phyloP scores from a whole-genome alignment of 2,113 vertebrate genomes.

The Pardalotus punctatus region DNA sequence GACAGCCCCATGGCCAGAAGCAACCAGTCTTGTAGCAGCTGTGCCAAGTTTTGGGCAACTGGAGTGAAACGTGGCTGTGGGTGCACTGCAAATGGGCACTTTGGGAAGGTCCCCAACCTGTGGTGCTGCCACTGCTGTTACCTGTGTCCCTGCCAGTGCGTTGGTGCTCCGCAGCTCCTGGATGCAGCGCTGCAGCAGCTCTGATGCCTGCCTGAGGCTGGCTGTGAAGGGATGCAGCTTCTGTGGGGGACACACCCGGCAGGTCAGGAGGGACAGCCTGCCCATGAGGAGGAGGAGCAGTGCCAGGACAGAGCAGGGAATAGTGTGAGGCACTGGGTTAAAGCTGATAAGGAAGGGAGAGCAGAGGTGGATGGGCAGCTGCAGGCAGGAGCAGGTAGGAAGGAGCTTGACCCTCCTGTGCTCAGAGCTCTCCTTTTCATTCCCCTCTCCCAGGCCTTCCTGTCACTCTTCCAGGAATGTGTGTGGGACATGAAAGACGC shows the following conservation, averaged over 20 bases:
- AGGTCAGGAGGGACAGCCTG: not conserved
- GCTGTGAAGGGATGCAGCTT: slow-evolving; percentile 83
- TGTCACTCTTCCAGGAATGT: not conserved
- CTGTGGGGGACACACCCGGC: slow-evolving; percentile 54
- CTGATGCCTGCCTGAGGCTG: slow-evolving; percentile 72
- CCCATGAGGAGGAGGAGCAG: not conserved
- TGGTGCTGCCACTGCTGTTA: not conserved
- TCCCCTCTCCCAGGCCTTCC: not conserved
- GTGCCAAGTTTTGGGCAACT: not conserved
- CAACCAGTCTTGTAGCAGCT: fast-evolving
- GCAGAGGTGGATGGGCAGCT: not conserved
- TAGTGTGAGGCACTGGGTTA: not conserved
- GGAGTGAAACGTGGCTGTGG: not conserved
- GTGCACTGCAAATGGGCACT: fast-evolving
- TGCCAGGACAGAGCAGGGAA: not conserved
- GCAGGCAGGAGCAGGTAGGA: not conserved
- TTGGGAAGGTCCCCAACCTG: not conserved
- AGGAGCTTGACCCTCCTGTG: not conserved
- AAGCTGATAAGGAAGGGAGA: not conserved
- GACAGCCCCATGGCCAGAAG: not conserved
- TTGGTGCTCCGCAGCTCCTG: slow-evolving; percentile 69
- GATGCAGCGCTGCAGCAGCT: slow-evolving; percentile 80
- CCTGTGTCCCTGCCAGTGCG: slow-evolving; percentile 74
- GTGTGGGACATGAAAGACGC: fast-evolving
- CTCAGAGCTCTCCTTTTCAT: not conserved